Base-by-base conservation (phyloP, 2,888 invertebrate genomes). In the Melikaiella ostensackeni region DNA sequence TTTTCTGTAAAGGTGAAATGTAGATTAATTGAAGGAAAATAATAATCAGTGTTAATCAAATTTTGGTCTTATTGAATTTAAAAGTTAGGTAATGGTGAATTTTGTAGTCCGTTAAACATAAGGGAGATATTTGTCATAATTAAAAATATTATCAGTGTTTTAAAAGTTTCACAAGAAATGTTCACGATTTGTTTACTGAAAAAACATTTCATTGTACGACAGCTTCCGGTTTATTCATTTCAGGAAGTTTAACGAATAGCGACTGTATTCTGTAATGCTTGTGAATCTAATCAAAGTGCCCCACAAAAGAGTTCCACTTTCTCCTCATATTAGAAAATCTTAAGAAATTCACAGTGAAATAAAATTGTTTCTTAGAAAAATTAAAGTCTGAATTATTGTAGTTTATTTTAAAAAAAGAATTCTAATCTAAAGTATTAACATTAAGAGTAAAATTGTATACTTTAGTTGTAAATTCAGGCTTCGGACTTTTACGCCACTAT, bases 261-360 rank as follows among this genome's bases (percentile, higher is more conserved):
- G 30, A 70, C 21, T 42, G 27, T 42, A 27, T 19, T 66, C 42
- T 46, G 30, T 30, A 27, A 27, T 33, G 33, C 62, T 33, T n/a
- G n/a, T 46, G 21, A n/a, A 70, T 50, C 66, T 70, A 70, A 70
- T 70, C 50, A 46, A 66, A 11, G 46, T 70, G n/a, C 27, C 50
- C 46, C 46, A 70, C 30, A 57, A 57, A 13, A 1, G 24, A 30
- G 66, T 50, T 50, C 66, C 46, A 70, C 66, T 70, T 70, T 70
- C 66, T 70, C 66, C 19, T 70, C 11, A n/a, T 27, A 46, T 46
- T n/a, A 70, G 50, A 66, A 70, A 70, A 7, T 30, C 46, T 24
- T 8, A 24, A 57, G 11, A 57, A 57, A 24, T 50, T 19, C n/a
- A 7, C 2, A 50, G 4, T 50, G 16, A 38, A 38, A 2, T 38